Evolutionary conservation across 2,797 vertebrate genomes (phyloP).

Genomic region (Sylvia borin): DNA sequence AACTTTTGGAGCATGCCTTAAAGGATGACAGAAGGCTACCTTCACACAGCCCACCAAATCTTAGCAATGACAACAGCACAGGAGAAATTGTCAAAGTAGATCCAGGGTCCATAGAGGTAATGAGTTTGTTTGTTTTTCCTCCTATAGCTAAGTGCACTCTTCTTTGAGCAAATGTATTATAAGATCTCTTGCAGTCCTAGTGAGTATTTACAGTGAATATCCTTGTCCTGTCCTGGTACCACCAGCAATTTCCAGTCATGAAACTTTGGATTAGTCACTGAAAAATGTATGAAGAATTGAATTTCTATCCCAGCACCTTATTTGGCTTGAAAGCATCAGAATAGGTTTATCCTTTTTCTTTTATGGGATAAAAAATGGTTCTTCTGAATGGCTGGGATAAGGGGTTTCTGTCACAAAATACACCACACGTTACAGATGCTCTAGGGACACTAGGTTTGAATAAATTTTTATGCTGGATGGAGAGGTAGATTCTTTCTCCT

Average conservation of each 20-base stretch:
- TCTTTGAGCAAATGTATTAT: constrained; percentile 28
- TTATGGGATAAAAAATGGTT: background rate
- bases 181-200: background rate
- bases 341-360: constrained; percentile 21
- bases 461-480: background rate
- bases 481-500: background rate
- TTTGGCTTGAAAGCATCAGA: background rate
- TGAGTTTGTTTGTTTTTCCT: constrained; percentile 62
- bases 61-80: constrained; percentile 77
- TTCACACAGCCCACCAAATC: constrained; percentile 69
- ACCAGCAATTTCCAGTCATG: background rate
- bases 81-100: constrained; percentile 83
- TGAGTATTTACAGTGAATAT: background rate
- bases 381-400: background rate
- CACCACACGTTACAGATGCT: background rate
- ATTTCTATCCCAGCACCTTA: constrained; percentile 1
- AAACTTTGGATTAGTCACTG: constrained; percentile 8
- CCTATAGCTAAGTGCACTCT: constrained; percentile 56
- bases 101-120: constrained; percentile 95
- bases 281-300: background rate
- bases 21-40: constrained; percentile 86
- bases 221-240: background rate
- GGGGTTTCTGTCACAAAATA: background rate
- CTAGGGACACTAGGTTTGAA: background rate
- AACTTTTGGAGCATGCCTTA: constrained; percentile 91